Percentiles rank a stretch among this genome's conserved stretches.
These are phyloP conservation scores for Gallinago undulata DNA, from an alignment of 2,113 vertebrate species.

Conservation along the genomic window DNA sequence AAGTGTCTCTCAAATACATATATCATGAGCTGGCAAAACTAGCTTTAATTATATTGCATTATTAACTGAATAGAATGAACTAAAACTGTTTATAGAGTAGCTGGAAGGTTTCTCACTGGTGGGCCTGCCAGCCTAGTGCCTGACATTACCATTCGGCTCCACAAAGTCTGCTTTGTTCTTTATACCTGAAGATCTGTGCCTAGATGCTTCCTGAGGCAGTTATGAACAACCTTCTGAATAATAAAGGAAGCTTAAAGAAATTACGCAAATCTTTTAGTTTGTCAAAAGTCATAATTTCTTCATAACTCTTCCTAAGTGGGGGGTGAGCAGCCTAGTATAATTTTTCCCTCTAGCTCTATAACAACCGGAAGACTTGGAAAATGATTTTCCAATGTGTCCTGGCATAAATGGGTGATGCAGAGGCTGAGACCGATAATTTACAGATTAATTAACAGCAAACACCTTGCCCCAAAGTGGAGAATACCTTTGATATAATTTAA, in stretches of 20 bases:
- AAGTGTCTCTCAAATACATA: neutral
- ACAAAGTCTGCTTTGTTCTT: neutral
- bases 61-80: neutral
- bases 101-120: neutral
- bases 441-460: neutral
- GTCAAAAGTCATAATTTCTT: neutral
- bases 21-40: neutral
- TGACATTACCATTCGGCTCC: neutral
- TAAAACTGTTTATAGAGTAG: neutral
- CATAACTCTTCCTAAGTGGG: neutral
- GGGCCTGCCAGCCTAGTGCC: neutral
- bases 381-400: neutral
- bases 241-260: neutral
- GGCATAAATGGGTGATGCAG: neutral
- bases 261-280: neutral
- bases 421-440: neutral
- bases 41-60: neutral
- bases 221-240: neutral
- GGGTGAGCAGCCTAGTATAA: fast-evolving
- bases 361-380: neutral
- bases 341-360: neutral
- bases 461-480: neutral
- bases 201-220: neutral
- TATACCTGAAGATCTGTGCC: neutral
- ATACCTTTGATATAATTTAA: neutral